Conservation (phyloP, 2,113 vertebrate species). For the Puma concolor region DNA sequence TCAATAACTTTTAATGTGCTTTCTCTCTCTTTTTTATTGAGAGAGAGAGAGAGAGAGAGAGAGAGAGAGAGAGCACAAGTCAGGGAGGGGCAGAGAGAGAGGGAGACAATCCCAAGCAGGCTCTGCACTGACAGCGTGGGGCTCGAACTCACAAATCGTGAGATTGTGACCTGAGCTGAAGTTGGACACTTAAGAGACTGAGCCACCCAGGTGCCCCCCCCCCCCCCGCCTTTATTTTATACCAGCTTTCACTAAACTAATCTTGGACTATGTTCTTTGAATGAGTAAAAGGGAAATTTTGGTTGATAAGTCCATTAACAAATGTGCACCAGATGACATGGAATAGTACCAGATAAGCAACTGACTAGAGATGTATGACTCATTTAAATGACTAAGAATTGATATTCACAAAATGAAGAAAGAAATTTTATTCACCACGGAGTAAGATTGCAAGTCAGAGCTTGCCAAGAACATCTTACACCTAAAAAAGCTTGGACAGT, state of each 20-base stretch:
- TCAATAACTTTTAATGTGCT: background rate
- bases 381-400: background rate
- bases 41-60: no score
- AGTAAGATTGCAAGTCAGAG: background rate
- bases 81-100: no score
- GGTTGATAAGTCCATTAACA: background rate
- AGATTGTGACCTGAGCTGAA: no score
- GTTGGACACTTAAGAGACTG: no score
- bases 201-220: no score
- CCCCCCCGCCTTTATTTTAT: background rate
- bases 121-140: no score
- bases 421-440: background rate
- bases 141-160: no score
- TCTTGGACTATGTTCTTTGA: constrained; percentile 95
- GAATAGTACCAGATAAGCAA: background rate
- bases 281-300: background rate
- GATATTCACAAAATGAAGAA: background rate
- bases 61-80: no score
- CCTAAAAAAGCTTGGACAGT: background rate
- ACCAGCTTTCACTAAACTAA: constrained; percentile 87
- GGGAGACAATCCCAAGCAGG: no score
- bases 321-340: background rate
- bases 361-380: background rate
- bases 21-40: background rate
- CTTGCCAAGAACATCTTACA: background rate